Conservation (phyloP, 1,140 invertebrate species). For the Harpegnathos saltator region DNA sequence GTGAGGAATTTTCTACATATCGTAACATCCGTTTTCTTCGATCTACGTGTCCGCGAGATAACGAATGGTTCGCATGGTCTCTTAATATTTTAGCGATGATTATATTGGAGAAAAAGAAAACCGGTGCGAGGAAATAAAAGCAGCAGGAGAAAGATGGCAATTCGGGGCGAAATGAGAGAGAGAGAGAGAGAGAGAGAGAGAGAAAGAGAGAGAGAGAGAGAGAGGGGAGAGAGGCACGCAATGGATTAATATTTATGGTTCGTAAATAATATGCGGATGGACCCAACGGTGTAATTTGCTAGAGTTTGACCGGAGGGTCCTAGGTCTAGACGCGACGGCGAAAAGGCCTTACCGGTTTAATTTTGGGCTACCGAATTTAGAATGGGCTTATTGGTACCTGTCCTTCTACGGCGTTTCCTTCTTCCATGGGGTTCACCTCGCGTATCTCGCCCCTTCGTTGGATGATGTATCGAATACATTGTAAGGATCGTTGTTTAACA, state of each 20-base stretch:
- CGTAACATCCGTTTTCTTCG: too few relatives aligned
- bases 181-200: too few relatives aligned
- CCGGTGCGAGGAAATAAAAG: too few relatives aligned
- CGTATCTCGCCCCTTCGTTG: conserved; percentile 1
- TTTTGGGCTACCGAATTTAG: conserved; percentile 78
- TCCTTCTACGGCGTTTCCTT: not conserved
- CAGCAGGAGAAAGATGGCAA: too few relatives aligned
- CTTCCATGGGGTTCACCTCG: not conserved
- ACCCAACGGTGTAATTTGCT: conserved; percentile 78
- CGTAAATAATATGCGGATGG: conserved; percentile 77
- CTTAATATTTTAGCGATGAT: conserved; percentile 60
- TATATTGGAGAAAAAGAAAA: conserved; percentile 28
- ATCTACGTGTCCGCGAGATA: not conserved
- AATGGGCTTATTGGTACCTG: conserved; percentile 66
- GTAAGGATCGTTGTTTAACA: not conserved
- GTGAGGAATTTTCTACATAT: too few relatives aligned
- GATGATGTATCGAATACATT: conserved; percentile 56
- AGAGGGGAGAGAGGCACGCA: conserved; percentile 37
- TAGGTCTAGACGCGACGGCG: conserved; percentile 74
- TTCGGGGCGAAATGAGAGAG: too few relatives aligned
- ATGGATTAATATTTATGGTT: conserved; percentile 80
- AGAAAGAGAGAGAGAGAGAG: not conserved
- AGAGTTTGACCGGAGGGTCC: conserved; percentile 77
- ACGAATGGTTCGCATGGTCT: conserved; percentile 33
- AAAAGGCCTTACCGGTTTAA: conserved; percentile 72